phyloP scores from a whole-genome alignment of 2,888 invertebrate genomes.

The Callinectes sapidus region DNA sequence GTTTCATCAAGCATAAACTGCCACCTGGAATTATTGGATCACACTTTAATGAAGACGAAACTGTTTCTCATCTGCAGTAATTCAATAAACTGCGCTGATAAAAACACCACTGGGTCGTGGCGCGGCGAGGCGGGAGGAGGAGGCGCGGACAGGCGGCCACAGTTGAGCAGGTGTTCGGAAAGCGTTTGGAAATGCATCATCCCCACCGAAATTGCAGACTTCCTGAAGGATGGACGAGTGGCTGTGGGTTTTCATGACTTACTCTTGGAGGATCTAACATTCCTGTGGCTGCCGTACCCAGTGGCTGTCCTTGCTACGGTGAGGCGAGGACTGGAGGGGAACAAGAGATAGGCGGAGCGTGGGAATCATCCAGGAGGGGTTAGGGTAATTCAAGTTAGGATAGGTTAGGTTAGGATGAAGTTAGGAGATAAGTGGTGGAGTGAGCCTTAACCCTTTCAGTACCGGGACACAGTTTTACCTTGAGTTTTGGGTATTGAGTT shows the following conservation, averaged over 20 bases:
- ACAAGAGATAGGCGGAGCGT: not conserved
- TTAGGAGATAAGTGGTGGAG: not conserved
- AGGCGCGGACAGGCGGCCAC: not conserved
- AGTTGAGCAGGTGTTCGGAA: conserved; percentile 1
- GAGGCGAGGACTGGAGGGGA: not conserved
- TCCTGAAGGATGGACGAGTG: conserved; percentile 3
- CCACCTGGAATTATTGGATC: not conserved
- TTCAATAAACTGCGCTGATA: conserved; percentile 7
- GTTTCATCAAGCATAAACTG: conserved; percentile 28
- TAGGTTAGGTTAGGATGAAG: not conserved
- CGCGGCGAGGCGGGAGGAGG: not conserved
- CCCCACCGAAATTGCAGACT: not conserved
- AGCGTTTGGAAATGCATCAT: conserved; percentile 17
- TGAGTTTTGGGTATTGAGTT: no score
- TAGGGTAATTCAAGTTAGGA: no score
- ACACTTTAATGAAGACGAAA: conserved; percentile 6
- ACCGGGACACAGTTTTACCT: no score
- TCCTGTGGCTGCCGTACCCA: conserved; percentile 9
- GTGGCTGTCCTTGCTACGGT: not conserved
- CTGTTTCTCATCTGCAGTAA: conserved; percentile 27
- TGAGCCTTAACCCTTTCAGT: not conserved
- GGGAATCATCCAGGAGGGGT: not conserved
- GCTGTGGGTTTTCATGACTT: not conserved
- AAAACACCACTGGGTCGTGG: not conserved
- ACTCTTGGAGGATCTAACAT: not conserved